These are phyloP conservation scores for Drosophila paracracens DNA, from an alignment of 2,888 invertebrate species.

Conservation along the genomic window DNA sequence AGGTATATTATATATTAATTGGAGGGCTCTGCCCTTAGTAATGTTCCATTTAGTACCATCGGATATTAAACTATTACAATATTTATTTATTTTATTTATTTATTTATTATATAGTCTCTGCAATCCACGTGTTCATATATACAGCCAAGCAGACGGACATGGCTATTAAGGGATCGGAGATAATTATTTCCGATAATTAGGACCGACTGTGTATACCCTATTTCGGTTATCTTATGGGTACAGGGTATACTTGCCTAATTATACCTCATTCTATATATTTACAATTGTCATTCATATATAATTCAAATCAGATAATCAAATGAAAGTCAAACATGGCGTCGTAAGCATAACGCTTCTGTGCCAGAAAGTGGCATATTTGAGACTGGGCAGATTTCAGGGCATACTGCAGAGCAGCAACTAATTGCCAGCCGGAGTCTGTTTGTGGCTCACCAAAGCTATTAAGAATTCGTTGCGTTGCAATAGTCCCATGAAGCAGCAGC, in stretches of 20 bases:
- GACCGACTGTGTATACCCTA: neutral
- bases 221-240: neutral
- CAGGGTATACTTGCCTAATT: constrained; percentile 12
- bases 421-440: constrained; percentile 50
- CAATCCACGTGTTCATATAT: neutral
- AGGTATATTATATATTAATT: neutral
- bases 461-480: constrained; percentile 27
- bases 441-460: constrained; percentile 52
- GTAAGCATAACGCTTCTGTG: neutral
- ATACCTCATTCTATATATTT: constrained; percentile 1
- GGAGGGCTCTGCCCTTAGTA: neutral
- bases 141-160: neutral
- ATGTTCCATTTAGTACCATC: neutral
- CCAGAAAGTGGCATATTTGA: constrained; percentile 31
- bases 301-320: constrained; percentile 31
- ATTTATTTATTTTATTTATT: too few species aligned
- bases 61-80: neutral
- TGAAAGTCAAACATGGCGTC: constrained; percentile 8
- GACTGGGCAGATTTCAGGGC: constrained; percentile 1
- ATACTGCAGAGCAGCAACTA: constrained; percentile 42
- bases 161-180: neutral
- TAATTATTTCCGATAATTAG: neutral
- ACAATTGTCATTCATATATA: constrained; percentile 20
- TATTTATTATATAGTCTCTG: neutral
- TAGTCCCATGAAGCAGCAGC: constrained; percentile 39